Conservation (phyloP, 1,140 invertebrate species). For the Zaprionus tsacasi region DNA sequence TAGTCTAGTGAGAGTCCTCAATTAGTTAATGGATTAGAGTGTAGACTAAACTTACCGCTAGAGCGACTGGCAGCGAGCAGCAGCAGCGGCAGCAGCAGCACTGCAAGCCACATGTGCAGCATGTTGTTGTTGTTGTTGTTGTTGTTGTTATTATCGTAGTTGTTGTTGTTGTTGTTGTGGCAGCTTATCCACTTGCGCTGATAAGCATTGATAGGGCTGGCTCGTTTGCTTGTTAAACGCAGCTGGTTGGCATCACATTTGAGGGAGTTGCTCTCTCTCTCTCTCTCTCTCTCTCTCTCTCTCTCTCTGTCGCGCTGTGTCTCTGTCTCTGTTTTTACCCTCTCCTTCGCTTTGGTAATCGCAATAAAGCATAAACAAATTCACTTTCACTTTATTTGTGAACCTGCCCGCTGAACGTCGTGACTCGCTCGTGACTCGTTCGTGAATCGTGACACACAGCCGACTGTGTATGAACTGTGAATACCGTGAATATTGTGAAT, state of each 20-base stretch:
- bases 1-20: slow-evolving; percentile 2
- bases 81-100: slow-evolving; percentile 30
- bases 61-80: slow-evolving; percentile 11
- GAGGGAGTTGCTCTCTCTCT: slow-evolving; percentile 10
- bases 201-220: slow-evolving; percentile 21
- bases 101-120: slow-evolving; percentile 29
- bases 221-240: background rate
- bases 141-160: background rate
- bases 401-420: slow-evolving; percentile 54
- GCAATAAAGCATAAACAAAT: slow-evolving; percentile 81
- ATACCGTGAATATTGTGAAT: slow-evolving; percentile 17
- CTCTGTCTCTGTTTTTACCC: background rate
- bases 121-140: slow-evolving; percentile 29
- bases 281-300: slow-evolving; percentile 25
- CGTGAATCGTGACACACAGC: background rate
- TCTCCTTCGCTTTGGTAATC: slow-evolving; percentile 73
- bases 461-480: no score
- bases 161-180: slow-evolving; percentile 9
- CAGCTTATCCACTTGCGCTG: slow-evolving; percentile 18
- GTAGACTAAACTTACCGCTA: slow-evolving; percentile 32
- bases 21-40: slow-evolving; percentile 40
- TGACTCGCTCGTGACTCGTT: slow-evolving; percentile 23
- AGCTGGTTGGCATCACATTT: background rate
- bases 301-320: slow-evolving; percentile 13
- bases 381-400: slow-evolving; percentile 81